Evolutionary conservation across 2,888 invertebrate genomes (phyloP).

Genomic region (Cryptophagus acutangulus): DNA sequence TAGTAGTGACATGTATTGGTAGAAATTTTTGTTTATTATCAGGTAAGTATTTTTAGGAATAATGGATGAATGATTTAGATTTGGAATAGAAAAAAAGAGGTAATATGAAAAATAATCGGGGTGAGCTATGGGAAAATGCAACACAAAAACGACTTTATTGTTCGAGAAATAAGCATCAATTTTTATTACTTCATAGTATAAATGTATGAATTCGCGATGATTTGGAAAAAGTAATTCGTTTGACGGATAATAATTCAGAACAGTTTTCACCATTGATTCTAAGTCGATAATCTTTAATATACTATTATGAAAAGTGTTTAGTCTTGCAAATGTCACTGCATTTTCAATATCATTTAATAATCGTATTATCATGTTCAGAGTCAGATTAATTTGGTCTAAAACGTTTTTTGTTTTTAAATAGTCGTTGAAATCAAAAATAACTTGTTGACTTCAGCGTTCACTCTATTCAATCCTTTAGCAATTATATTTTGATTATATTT

Average conservation of each 20-base stretch:
- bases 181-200: background rate
- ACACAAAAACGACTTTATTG: background rate
- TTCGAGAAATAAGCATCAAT: background rate
- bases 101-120: background rate
- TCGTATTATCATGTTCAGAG: background rate
- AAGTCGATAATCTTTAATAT: background rate
- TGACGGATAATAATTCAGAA: background rate
- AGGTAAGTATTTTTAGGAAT: background rate
- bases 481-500: background rate
- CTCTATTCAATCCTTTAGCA: background rate
- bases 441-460: background rate
- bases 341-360: background rate
- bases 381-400: constrained; percentile 2
- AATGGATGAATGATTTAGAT: background rate
- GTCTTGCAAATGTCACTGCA: constrained; percentile 1
- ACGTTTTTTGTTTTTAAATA: constrained; percentile 3
- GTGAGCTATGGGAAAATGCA: constrained; percentile 1
- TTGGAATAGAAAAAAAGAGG: background rate
- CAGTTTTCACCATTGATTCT: background rate
- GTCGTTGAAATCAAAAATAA: background rate
- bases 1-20: no score
- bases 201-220: background rate
- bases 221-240: background rate
- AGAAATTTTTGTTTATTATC: background rate
- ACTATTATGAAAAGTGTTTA: background rate